Base-by-base conservation (phyloP, 2,797 vertebrate species). In the Lepus townsendii region DNA sequence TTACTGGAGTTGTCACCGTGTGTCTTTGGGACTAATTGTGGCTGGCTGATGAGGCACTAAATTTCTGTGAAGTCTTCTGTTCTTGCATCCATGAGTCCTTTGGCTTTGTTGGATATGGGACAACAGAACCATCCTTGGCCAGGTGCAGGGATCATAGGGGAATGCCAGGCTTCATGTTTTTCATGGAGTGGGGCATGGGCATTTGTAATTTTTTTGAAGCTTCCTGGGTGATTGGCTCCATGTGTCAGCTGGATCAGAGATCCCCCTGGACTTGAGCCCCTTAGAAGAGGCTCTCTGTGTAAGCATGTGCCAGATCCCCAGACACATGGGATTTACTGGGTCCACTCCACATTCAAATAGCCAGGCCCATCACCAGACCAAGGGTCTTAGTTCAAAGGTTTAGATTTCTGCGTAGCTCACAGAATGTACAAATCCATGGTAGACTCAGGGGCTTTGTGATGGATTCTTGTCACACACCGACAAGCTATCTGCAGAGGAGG, bases 141-240 rank as follows among this genome's bases (percentile, higher is more conserved):
- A 1, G 17, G 54, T 12, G 1, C 7, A 12, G 27, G 54, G 57
- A 3, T 42, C 32, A 3, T n/a, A 0, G 0, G 14, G 1, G 32
- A 47, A 30, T 22, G 14, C 27, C 26, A 2, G 22, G 26, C 54
- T 57, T 89, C 32, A 11, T 7, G 6, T 60, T 22, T 2, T 24
- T 26, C 13, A 52, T 14, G 7, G 27, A 3, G 72, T 42, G 30
- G 32, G 38, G 22, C 11, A 13, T 24, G 42, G 47, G 11, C 38
- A 17, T 65, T 35, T 13, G 24, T 83, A 7, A 60, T 52, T 20
- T 66, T 78, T n/a, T 12, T 83, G 38, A 71, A 24, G 19, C 20
- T 42, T 69, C 32, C 50, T 26, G 16, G 20, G 35, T 7, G 24
- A 12, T n/a, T 1, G 20, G 52, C 63, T 79, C 19, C 22, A 14